A percentile compares a stretch with the other conserved stretches of the same genome.
phyloP scores from a whole-genome alignment of 1,140 invertebrate species.

The Hylaeus anthracinus region DNA sequence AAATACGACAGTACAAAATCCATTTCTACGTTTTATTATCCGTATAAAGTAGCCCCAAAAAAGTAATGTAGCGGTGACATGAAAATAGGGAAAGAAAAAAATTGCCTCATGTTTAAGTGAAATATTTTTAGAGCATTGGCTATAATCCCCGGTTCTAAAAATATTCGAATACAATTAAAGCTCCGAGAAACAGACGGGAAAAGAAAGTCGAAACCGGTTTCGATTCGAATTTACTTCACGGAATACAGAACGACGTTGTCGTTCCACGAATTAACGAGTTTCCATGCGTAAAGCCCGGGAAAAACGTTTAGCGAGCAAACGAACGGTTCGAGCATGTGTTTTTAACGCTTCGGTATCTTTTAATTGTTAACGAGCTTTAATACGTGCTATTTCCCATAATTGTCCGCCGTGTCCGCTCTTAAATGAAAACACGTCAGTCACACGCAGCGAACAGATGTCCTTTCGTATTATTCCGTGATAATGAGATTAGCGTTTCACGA shows the following conservation, averaged over 20 bases:
- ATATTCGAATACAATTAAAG: constrained; percentile 34
- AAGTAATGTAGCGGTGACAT: background rate
- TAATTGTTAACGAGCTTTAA: background rate
- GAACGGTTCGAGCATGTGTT: background rate
- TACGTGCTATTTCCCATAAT: background rate
- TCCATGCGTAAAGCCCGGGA: background rate
- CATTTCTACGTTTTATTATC: background rate
- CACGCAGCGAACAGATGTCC: background rate
- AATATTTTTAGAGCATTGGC: constrained; percentile 8
- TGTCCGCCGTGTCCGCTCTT: background rate
- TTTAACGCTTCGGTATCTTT: background rate
- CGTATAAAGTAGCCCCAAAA: background rate
- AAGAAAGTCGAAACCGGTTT: constrained; percentile 41
- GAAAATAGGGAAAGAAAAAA: background rate
- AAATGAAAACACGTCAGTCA: constrained; percentile 30
- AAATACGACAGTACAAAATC: background rate
- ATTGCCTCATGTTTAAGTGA: background rate
- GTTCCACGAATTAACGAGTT: background rate
- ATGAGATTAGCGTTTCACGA: constrained; percentile 46
- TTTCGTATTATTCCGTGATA: constrained; percentile 43
- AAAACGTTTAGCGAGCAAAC: background rate
- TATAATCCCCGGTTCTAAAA: constrained; percentile 19
- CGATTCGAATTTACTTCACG: background rate
- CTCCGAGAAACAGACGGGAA: background rate
- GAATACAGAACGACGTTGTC: background rate